Conservation (phyloP, 2,797 vertebrate genomes). For the Platyrinchus mystaceus region DNA sequence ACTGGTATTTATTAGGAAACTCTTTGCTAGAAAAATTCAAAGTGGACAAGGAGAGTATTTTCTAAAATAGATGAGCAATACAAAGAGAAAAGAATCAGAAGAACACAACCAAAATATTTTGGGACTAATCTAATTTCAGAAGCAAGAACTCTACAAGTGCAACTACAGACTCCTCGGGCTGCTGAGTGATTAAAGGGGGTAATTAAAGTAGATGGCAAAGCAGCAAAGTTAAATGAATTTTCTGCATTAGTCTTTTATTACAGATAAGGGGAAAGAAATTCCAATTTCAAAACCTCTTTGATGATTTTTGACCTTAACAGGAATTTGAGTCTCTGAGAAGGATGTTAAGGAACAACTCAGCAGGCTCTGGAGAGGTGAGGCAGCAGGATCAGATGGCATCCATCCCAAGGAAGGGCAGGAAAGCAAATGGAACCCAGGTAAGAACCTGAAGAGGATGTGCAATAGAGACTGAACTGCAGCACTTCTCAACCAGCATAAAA, state of each 20-base stretch:
- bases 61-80: neutral
- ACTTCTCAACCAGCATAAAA: neutral
- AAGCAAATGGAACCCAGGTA: too few relatives aligned
- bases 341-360: neutral
- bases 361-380: neutral
- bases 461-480: neutral
- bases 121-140: neutral
- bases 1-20: neutral
- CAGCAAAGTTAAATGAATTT: constrained; percentile 5
- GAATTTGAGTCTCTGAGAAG: neutral
- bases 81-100: neutral
- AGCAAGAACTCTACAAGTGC: neutral
- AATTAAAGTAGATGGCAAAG: neutral
- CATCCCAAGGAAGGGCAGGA: neutral
- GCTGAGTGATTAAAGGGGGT: neutral
- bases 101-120: neutral
- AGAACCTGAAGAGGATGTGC: neutral
- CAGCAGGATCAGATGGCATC: neutral
- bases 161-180: neutral
- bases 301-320: neutral
- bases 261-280: neutral
- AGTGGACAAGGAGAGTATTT: neutral
- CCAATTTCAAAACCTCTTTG: neutral
- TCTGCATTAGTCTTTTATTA: neutral
- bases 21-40: neutral